Percentiles rank a stretch among this genome's conserved stretches.
Conservation (phyloP, 2,888 invertebrate species). For the Latrodectus elegans region DNA sequence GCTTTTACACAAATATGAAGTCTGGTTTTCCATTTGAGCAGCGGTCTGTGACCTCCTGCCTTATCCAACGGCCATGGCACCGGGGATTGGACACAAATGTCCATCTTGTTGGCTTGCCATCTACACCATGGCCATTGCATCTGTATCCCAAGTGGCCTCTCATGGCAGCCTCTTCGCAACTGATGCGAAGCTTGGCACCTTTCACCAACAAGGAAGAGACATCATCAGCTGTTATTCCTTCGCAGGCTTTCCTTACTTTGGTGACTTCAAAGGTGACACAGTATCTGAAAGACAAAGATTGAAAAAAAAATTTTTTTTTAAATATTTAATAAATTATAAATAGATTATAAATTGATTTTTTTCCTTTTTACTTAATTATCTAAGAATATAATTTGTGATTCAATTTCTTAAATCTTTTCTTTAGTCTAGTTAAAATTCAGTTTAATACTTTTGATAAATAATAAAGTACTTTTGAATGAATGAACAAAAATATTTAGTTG, state of each 20-base stretch:
- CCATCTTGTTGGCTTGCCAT: slow-evolving; percentile 85
- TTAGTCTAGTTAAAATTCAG: too few relatives aligned
- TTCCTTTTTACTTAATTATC: too few relatives aligned
- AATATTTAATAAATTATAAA: too few relatives aligned
- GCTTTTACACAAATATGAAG: slow-evolving; percentile 75
- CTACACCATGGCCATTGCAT: slow-evolving; percentile 89
- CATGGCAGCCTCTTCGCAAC: slow-evolving; percentile 88
- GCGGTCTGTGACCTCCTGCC: slow-evolving; percentile 75
- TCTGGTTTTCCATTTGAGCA: slow-evolving; percentile 73
- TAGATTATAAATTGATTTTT: too few relatives aligned
- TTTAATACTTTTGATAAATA: too few relatives aligned
- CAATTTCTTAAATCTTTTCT: too few relatives aligned
- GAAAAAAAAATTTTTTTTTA: too few relatives aligned
- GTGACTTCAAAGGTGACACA: slow-evolving; percentile 89
- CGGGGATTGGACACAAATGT: slow-evolving; percentile 88
- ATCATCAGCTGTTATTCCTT: slow-evolving; percentile 79
- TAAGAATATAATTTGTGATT: too few relatives aligned
- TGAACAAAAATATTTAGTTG: too few relatives aligned
- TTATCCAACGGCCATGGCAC: slow-evolving; percentile 91
- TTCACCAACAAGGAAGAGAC: slow-evolving; percentile 84
- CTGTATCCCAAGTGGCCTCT: slow-evolving; percentile 84
- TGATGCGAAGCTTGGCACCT: slow-evolving; percentile 87
- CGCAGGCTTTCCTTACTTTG: slow-evolving; percentile 87
- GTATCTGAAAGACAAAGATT: slow-evolving; percentile 81
- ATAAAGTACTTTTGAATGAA: too few relatives aligned